These are phyloP conservation scores for Diaprepes abbreviatus DNA, from an alignment of 2,888 invertebrate genomes.

Conservation along the genomic window DNA sequence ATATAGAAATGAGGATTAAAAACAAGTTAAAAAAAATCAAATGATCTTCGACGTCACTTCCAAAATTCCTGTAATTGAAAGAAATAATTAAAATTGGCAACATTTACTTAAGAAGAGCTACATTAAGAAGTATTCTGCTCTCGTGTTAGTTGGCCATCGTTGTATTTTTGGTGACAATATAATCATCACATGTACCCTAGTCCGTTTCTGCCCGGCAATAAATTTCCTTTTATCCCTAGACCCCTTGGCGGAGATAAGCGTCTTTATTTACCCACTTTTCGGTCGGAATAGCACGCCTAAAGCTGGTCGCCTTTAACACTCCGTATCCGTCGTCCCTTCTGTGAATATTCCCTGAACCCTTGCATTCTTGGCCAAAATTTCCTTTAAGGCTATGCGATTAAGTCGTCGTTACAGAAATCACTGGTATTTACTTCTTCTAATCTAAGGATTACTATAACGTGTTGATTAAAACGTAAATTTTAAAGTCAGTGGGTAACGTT, in stretches of 20 bases:
- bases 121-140: no score
- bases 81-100: no score
- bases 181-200: no score
- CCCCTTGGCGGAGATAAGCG: constrained; percentile 39
- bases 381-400: constrained; percentile 16
- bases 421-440: background rate
- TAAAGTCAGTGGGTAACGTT: no score
- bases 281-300: constrained; percentile 35
- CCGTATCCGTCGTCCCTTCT: constrained; percentile 27
- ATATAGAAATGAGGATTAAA: no score
- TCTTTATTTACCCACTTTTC: constrained; percentile 49
- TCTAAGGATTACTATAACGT: background rate
- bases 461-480: no score
- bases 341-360: constrained; percentile 16
- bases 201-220: constrained; percentile 20
- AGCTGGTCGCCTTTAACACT: constrained; percentile 36
- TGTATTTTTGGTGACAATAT: no score
- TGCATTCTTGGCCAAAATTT: constrained; percentile 9
- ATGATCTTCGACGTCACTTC: no score
- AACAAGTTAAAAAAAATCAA: no score
- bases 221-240: constrained; percentile 28
- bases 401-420: background rate
- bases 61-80: no score
- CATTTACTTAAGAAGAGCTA: no score
- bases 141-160: no score